Evolutionary conservation across 2,113 vertebrate genomes (phyloP).

Genomic region (Poecile atricapillus): DNA sequence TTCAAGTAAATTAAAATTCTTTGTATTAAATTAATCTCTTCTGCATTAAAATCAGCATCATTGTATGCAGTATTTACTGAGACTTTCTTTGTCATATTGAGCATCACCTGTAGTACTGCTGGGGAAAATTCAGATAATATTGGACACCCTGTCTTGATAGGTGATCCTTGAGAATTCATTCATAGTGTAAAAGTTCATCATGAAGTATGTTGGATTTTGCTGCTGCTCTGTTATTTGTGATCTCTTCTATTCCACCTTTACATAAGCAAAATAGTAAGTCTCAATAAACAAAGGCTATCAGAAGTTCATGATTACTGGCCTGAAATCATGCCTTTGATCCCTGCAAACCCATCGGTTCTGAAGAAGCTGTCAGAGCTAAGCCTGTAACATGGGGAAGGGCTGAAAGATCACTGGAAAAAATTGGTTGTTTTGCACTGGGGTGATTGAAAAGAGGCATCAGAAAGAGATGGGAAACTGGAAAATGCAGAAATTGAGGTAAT

Average conservation of each 20-base stretch:
- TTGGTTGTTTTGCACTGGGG: accelerated
- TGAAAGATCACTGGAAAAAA: not conserved
- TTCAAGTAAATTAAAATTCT: not conserved
- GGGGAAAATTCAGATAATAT: not conserved
- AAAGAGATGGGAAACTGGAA: not conserved
- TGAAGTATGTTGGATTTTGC: not conserved
- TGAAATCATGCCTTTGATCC: not conserved
- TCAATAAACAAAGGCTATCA: not conserved
- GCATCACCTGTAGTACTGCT: not conserved
- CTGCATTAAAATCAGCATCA: not conserved
- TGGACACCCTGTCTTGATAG: not conserved
- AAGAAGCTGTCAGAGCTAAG: not conserved
- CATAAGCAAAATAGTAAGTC: not conserved
- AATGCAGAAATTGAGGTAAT: not conserved
- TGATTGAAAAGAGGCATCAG: not conserved
- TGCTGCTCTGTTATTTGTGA: not conserved
- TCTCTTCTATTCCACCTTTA: not conserved
- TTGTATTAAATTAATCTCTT: not conserved
- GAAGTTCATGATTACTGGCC: not conserved
- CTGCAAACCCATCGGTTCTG: not conserved
- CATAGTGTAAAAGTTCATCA: not conserved
- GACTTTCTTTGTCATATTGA: not conserved
- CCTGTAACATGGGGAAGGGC: not conserved
- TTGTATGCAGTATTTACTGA: not conserved
- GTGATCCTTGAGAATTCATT: not conserved